Percentiles rank a stretch among this genome's conserved stretches.
phyloP scores from a whole-genome alignment of 1,140 invertebrate species.

The Latrodectus geometricus region DNA sequence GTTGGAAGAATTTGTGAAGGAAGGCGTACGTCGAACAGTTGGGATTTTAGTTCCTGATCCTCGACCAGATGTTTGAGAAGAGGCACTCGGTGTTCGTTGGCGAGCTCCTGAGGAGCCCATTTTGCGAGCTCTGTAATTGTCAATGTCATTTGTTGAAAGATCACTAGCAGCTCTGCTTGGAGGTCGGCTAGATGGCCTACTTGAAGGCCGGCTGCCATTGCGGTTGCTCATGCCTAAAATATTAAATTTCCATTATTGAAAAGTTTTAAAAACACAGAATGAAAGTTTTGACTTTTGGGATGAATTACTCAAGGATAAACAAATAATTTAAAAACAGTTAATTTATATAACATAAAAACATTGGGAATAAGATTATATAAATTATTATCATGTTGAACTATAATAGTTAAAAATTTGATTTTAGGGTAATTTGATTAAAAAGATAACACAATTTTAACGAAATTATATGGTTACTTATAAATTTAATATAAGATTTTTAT shows the following conservation, averaged over 20 bases:
- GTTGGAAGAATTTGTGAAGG: conserved; percentile 24
- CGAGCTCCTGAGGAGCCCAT: conserved; percentile 29
- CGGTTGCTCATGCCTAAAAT: neutral
- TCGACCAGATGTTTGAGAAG: conserved; percentile 41
- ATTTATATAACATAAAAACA: too few relatives aligned
- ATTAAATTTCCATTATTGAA: neutral
- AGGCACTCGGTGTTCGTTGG: conserved; percentile 48
- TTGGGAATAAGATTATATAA: too few relatives aligned
- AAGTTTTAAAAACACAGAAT: too few relatives aligned
- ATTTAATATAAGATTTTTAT: too few relatives aligned
- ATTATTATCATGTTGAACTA: too few relatives aligned
- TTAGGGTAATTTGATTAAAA: too few relatives aligned
- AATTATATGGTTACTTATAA: too few relatives aligned
- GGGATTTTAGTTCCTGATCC: conserved; percentile 29
- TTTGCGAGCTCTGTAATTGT: conserved; percentile 44
- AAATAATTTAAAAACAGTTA: too few relatives aligned
- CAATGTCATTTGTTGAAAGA: conserved; percentile 52
- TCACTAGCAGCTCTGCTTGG: conserved; percentile 89
- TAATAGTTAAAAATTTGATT: too few relatives aligned
- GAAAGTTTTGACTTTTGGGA: too few relatives aligned
- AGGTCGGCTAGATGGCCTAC: conserved; percentile 80
- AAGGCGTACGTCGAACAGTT: conserved; percentile 30
- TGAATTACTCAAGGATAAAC: too few relatives aligned
- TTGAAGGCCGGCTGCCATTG: conserved; percentile 78
- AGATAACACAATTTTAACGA: too few relatives aligned